Evolutionary conservation across 1,140 invertebrate genomes (phyloP).

Genomic region (Drosophila micromelanica): DNA sequence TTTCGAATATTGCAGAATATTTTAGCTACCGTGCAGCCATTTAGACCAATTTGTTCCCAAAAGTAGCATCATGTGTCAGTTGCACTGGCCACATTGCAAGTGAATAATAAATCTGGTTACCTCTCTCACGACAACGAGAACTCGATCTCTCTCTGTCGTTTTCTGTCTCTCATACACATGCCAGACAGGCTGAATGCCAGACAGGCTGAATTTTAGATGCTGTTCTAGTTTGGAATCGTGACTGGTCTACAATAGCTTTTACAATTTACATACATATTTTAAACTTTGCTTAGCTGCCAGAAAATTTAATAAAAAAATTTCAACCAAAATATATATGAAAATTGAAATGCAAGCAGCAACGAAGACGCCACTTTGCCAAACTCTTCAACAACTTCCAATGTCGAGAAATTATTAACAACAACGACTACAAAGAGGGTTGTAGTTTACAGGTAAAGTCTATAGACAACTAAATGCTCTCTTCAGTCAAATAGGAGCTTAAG

Average conservation of each 20-base stretch:
- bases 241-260: conserved; percentile 64
- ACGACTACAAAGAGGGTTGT: not conserved
- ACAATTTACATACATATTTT: conserved; percentile 69
- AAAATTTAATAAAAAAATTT: conserved; percentile 58
- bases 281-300: conserved; percentile 53
- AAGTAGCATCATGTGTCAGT: conserved; percentile 43
- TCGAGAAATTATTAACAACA: conserved; percentile 56
- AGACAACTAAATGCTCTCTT: no score
- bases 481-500: no score
- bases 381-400: conserved; percentile 59
- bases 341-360: conserved; percentile 60
- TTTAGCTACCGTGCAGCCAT: not conserved
- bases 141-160: not conserved
- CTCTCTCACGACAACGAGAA: not conserved
- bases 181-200: conserved; percentile 45
- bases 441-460: not conserved
- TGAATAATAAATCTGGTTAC: conserved; percentile 65
- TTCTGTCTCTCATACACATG: not conserved
- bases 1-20: conserved; percentile 23
- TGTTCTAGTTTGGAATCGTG: conserved; percentile 70
- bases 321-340: conserved; percentile 41
- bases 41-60: conserved; percentile 7
- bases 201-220: conserved; percentile 58
- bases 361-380: conserved; percentile 40
- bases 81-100: conserved; percentile 16